A percentile compares a stretch with the other conserved stretches of the same genome.
phyloP scores from a whole-genome alignment of 2,113 vertebrate species.

The Brachyhypopomus occidentalis region DNA sequence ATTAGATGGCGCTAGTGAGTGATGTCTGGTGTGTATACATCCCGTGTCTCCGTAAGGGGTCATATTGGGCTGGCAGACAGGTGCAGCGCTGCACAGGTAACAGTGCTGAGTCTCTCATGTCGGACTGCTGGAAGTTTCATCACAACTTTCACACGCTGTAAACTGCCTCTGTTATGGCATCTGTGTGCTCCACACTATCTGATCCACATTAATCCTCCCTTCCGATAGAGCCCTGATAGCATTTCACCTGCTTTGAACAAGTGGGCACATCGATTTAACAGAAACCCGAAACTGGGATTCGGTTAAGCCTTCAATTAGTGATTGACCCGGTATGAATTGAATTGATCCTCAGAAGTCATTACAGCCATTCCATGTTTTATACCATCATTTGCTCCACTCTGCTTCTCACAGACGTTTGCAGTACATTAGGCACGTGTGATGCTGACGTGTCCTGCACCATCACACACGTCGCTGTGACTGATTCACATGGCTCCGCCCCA shows the following conservation, averaged over 20 bases:
- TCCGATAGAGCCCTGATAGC: background rate
- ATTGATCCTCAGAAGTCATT: background rate
- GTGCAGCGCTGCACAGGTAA: background rate
- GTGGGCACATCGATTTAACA: slow-evolving; percentile 9
- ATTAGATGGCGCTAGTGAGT: background rate
- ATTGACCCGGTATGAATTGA: background rate
- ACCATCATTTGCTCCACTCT: too few relatives aligned
- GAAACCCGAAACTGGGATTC: background rate
- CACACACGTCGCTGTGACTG: too few relatives aligned
- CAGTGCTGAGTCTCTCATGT: background rate
- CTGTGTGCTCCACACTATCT: background rate
- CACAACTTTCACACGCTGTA: background rate
- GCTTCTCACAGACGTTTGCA: too few relatives aligned
- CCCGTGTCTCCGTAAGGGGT: background rate
- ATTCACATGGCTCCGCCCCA: too few relatives aligned
- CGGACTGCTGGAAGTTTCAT: background rate
- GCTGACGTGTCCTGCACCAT: too few relatives aligned
- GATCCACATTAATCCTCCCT: slow-evolving; percentile 21
- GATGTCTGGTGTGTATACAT: background rate
- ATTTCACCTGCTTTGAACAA: slow-evolving; percentile 24
- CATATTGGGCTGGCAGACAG: background rate
- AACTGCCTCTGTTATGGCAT: background rate
- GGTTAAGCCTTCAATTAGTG: slow-evolving; percentile 22
- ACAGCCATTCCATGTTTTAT: background rate
- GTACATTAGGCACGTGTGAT: too few relatives aligned